phyloP scores from a whole-genome alignment of 2,113 vertebrate genomes.

The Etheostoma spectabile region DNA sequence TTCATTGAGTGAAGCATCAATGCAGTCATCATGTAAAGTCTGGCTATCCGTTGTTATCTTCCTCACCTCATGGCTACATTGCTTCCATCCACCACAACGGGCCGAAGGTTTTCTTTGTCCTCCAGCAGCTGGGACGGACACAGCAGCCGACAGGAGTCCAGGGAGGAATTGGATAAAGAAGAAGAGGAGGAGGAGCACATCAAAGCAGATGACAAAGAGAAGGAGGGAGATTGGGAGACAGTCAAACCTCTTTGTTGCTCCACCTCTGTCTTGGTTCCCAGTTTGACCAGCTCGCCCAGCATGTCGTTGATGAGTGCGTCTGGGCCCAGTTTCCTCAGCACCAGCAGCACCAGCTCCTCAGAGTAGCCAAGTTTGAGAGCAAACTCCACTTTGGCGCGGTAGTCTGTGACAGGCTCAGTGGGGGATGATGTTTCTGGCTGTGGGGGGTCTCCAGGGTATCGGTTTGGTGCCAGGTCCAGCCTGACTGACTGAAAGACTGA shows the following conservation, averaged over 20 bases:
- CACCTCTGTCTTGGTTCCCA: conserved; percentile 92
- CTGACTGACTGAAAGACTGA: conserved; percentile 42
- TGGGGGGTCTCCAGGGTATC: conserved; percentile 80
- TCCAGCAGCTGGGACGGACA: conserved; percentile 86
- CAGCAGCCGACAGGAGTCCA: conserved; percentile 88
- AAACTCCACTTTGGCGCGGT: conserved; percentile 95
- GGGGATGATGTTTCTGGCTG: conserved; percentile 20
- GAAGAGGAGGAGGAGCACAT: conserved; percentile 28
- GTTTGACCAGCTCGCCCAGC: conserved; percentile 96
- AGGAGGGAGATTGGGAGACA: conserved; percentile 81
- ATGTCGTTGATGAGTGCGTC: conserved; percentile 97
- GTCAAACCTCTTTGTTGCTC: conserved; percentile 82
- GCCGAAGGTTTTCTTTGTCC: conserved; percentile 94
- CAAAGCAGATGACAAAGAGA: conserved; percentile 69
- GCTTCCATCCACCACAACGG: conserved; percentile 95
- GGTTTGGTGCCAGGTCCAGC: conserved; percentile 57
- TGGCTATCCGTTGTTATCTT: background rate
- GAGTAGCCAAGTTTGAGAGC: conserved; percentile 97
- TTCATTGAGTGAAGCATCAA: background rate
- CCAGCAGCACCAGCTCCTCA: conserved; percentile 94
- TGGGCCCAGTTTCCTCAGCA: conserved; percentile 94
- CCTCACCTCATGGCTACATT: conserved; percentile 98
- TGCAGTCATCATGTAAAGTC: background rate
- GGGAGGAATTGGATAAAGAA: conserved; percentile 55
- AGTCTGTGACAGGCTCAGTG: conserved; percentile 85